These are phyloP conservation scores for Melanostoma scalare DNA, from an alignment of 2,888 invertebrate genomes.

Conservation along the genomic window DNA sequence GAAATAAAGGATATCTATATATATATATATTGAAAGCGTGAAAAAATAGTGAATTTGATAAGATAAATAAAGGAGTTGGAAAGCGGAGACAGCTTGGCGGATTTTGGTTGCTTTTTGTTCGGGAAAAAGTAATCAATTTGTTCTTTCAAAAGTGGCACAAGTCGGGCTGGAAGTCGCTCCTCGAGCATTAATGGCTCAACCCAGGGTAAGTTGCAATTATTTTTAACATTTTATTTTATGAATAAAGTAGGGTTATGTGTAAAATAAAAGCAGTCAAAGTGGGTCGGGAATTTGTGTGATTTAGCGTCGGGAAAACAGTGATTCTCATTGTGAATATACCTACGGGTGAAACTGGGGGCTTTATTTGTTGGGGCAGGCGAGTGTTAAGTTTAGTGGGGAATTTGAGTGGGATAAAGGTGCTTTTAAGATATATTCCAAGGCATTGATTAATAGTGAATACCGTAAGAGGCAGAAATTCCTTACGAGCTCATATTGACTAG, in stretches of 20 bases:
- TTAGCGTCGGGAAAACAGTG: conserved; percentile 56
- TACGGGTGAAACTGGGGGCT: not conserved
- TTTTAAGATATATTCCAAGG: too few species aligned
- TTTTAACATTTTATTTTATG: conserved; percentile 11
- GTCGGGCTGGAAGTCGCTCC: conserved; percentile 83
- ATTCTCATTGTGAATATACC: conserved; percentile 1
- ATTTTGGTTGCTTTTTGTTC: conserved; percentile 77
- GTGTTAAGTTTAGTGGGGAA: too few species aligned
- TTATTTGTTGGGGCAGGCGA: not conserved
- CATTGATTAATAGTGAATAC: too few species aligned
- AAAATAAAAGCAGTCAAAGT: conserved; percentile 58
- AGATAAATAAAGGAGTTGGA: conserved; percentile 16
- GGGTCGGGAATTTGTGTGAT: conserved; percentile 21
- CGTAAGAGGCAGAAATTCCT: too few species aligned
- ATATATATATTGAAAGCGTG: conserved; percentile 73
- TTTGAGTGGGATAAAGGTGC: too few species aligned
- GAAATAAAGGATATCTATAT: conserved; percentile 63
- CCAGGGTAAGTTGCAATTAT: conserved; percentile 81
- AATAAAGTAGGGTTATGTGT: conserved; percentile 4
- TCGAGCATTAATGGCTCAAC: conserved; percentile 83
- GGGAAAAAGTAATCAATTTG: conserved; percentile 69
- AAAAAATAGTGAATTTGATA: conserved; percentile 41
- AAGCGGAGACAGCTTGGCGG: conserved; percentile 66
- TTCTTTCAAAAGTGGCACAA: conserved; percentile 82
- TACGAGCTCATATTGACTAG: too few species aligned